phyloP scores from a whole-genome alignment of 2,113 vertebrate species.

The Tyto alba region DNA sequence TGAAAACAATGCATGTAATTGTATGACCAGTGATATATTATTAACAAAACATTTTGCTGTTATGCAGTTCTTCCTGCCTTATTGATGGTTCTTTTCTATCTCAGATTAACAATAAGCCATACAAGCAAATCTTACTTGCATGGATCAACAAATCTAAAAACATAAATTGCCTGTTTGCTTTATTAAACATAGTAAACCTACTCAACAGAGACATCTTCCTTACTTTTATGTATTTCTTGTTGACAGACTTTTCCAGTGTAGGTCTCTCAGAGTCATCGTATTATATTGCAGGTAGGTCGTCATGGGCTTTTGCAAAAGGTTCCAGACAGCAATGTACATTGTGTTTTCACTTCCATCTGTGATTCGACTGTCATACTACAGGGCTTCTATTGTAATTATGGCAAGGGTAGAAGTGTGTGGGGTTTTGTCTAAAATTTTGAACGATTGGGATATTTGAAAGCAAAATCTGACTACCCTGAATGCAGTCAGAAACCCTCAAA shows the following conservation, averaged over 20 bases:
- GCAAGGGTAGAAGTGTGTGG: background rate
- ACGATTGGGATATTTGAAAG: background rate
- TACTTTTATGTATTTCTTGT: background rate
- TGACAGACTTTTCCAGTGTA: background rate
- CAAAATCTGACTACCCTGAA: background rate
- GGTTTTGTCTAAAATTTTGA: background rate
- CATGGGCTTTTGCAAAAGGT: background rate
- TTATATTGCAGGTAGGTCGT: background rate
- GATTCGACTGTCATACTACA: background rate
- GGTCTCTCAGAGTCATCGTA: background rate
- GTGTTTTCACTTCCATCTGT: background rate
- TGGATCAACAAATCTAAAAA: background rate
- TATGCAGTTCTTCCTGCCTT: conserved; percentile 6
- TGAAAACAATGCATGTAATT: conserved; percentile 65
- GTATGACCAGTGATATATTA: conserved; percentile 28
- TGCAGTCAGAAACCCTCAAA: background rate
- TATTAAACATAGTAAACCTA: background rate
- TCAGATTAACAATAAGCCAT: conserved; percentile 3
- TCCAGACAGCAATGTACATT: background rate
- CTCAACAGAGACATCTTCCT: background rate
- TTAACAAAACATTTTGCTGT: conserved; percentile 61
- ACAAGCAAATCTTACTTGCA: background rate
- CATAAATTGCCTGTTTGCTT: background rate
- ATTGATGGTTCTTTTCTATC: background rate
- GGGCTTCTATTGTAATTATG: background rate